A percentile compares a stretch with the other conserved stretches of the same genome.
These are phyloP conservation scores for Nibea albiflora DNA, from an alignment of 2,113 vertebrate genomes.

Conservation along the genomic window DNA sequence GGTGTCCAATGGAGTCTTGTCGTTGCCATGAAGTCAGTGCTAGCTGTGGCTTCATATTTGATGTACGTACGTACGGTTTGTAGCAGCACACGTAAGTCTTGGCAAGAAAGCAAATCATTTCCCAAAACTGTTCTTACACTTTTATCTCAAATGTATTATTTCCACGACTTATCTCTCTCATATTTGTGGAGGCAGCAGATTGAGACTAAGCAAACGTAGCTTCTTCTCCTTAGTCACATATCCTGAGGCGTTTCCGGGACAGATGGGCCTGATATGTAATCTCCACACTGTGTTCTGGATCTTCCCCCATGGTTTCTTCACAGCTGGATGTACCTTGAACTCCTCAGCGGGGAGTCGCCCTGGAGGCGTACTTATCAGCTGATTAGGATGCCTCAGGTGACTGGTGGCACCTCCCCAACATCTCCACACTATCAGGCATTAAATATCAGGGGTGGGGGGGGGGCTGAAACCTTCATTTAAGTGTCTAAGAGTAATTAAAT, in stretches of 20 bases:
- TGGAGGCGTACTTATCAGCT: background rate
- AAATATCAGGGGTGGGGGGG: background rate
- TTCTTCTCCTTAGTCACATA: background rate
- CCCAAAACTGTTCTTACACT: too few species aligned
- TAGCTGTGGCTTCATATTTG: too few species aligned
- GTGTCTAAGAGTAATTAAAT: background rate
- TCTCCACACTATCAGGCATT: background rate
- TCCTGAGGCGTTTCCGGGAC: background rate
- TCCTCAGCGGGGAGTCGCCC: background rate
- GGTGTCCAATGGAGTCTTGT: too few species aligned
- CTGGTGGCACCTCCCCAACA: background rate
- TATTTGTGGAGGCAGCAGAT: background rate
- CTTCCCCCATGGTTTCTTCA: background rate
- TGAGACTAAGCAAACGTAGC: too few species aligned
- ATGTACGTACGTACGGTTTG: too few species aligned
- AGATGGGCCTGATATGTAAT: background rate
- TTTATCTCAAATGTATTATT: too few species aligned
- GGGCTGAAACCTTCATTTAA: background rate
- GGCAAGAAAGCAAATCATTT: too few species aligned
- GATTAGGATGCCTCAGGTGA: background rate
- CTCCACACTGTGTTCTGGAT: background rate
- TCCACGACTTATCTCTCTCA: too few species aligned
- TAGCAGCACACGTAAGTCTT: too few species aligned
- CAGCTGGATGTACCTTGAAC: conserved; percentile 2
- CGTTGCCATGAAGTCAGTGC: too few species aligned